phyloP scores from a whole-genome alignment of 2,797 vertebrate genomes.

The Dallia pectoralis region DNA sequence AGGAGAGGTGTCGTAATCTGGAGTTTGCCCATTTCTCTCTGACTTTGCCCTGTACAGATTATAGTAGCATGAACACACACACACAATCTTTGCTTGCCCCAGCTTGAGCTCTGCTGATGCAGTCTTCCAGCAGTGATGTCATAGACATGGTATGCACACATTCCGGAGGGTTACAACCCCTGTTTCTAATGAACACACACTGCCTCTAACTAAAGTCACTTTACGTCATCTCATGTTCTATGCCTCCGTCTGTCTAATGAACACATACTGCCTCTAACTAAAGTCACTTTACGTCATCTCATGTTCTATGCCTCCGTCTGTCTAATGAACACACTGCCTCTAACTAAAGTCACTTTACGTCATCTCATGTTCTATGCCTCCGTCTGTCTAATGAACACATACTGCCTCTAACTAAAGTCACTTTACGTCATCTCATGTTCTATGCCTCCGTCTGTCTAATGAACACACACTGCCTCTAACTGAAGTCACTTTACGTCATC shows the following conservation, averaged over 20 bases:
- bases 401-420: neutral
- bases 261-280: too few relatives aligned
- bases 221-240: neutral
- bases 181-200: slow-evolving; percentile 6
- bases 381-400: slow-evolving; percentile 3
- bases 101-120: slow-evolving; percentile 9
- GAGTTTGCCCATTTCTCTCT: too few relatives aligned
- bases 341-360: neutral
- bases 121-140: slow-evolving; percentile 24
- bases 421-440: too few relatives aligned
- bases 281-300: neutral
- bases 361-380: neutral
- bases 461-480: slow-evolving; percentile 1
- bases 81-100: neutral
- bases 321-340: too few relatives aligned
- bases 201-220: neutral
- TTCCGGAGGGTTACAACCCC: slow-evolving; percentile 8
- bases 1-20: too few relatives aligned
- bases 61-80: neutral
- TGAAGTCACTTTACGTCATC: too few relatives aligned
- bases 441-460: neutral
- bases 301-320: neutral
- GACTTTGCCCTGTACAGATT: too few relatives aligned
- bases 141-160: slow-evolving; percentile 18
- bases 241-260: neutral